Base-by-base conservation (phyloP, 2,797 vertebrate species). In the Chanos chanos region DNA sequence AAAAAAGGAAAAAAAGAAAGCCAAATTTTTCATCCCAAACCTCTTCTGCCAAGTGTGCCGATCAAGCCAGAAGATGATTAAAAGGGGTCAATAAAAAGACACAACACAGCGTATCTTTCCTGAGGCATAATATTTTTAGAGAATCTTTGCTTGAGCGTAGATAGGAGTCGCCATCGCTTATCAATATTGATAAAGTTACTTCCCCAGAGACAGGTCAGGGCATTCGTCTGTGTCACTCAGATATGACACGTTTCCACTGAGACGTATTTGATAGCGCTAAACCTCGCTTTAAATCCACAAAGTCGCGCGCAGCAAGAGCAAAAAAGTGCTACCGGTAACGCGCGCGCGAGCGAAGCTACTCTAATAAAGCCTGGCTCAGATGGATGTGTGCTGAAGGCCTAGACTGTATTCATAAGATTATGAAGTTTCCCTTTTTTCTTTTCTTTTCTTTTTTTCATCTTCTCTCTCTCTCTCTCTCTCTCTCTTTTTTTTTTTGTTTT, bases 131-230 rank as follows among this genome's bases (percentile, higher is more conserved):
- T 22, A 41, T 64, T 53, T 37, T 39, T 1, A 10, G 10, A 18
- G n/a, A 37, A n/a, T n/a, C n/a, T n/a, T n/a, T n/a, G n/a, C 8
- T 41, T 60, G 22, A 13, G 48, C 48, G 34, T 33, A 43, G 57
- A 47, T 34, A 36, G 19, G 10, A 19, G 33, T 68, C 19, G 27
- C 9, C 48, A 18, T 12, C 10, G 3, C 44, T 54, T 63, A 70
- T 79, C 66, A 69, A 39, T 28, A 41, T 7, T 19, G 68, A 74
- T 75, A 68, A 67, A n/a, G 13, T 5, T n/a, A 48, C 37, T 45
- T 15, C 1, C 31, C 25, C 22, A 40, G 24, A 44, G 54, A 66
- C 34, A 27, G 33, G 16, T 56, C 36, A 49, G 47, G 45, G 33
- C 50, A 24, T 51, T 53, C 27, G 58, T 71, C 62, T 69, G 53